Conservation (phyloP, 2,113 vertebrate genomes). For the Pyxicephalus adspersus region DNA sequence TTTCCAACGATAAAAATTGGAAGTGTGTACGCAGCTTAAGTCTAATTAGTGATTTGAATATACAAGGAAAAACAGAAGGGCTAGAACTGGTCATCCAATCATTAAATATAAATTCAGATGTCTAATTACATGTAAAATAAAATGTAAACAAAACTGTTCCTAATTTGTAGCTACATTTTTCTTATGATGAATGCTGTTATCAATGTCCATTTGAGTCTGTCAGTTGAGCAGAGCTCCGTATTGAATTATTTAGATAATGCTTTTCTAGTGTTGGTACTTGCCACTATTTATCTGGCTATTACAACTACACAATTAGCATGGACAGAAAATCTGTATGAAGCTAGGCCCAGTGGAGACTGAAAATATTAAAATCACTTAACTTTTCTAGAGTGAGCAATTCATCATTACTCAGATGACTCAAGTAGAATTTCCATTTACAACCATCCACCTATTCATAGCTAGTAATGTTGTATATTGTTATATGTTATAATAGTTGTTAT, state of each 20-base stretch:
- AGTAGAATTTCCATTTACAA: background rate
- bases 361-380: background rate
- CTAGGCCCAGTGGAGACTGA: background rate
- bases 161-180: background rate
- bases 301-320: background rate
- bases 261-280: background rate
- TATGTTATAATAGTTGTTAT: no score
- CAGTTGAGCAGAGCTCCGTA: background rate
- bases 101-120: background rate
- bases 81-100: background rate
- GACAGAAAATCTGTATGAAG: background rate
- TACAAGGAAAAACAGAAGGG: constrained; percentile 15
- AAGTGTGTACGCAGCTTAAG: no score
- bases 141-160: constrained; percentile 6
- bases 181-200: background rate
- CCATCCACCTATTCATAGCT: background rate
- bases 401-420: background rate
- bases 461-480: no score
- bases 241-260: background rate
- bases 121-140: constrained; percentile 19
- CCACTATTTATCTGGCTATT: background rate
- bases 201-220: background rate
- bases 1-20: no score
- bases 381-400: background rate
- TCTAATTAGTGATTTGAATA: background rate